phyloP scores from a whole-genome alignment of 2,797 vertebrate species.

The Melanotaenia trifasciata region DNA sequence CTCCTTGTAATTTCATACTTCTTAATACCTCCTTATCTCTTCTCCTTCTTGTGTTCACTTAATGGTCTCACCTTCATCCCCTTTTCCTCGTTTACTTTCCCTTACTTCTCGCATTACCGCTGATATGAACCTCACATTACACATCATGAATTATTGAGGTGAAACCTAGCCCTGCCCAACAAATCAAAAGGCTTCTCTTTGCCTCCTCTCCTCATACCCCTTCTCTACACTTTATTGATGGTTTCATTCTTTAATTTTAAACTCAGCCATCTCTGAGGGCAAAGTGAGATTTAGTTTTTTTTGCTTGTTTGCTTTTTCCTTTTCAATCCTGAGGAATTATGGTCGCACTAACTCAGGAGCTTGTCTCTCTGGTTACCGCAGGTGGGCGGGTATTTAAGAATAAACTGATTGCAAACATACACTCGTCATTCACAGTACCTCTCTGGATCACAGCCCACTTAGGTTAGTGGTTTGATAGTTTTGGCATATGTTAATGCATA shows the following conservation, averaged over 20 bases:
- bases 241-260: slow-evolving; percentile 52
- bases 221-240: slow-evolving; percentile 60
- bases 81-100: not conserved
- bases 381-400: slow-evolving; percentile 43
- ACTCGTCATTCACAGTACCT: slow-evolving; percentile 30
- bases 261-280: slow-evolving; percentile 49
- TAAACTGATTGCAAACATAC: slow-evolving; percentile 32
- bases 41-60: slow-evolving; percentile 19
- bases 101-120: slow-evolving; percentile 26
- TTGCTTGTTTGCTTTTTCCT: not conserved
- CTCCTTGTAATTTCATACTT: slow-evolving; percentile 14
- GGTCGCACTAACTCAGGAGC: slow-evolving; percentile 19
- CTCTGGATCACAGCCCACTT: slow-evolving; percentile 35
- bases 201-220: slow-evolving; percentile 48
- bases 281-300: slow-evolving; percentile 29
- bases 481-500: slow-evolving; percentile 26
- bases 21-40: not conserved
- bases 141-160: slow-evolving; percentile 77
- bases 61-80: slow-evolving; percentile 31
- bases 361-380: slow-evolving; percentile 43
- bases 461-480: slow-evolving; percentile 26
- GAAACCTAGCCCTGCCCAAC: slow-evolving; percentile 69
- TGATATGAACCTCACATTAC: slow-evolving; percentile 65
- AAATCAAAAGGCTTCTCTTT: slow-evolving; percentile 64
- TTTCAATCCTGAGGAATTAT: slow-evolving; percentile 44